Evolutionary conservation across 1,140 invertebrate species (phyloP).

Genomic region (Octopus sinensis): DNA sequence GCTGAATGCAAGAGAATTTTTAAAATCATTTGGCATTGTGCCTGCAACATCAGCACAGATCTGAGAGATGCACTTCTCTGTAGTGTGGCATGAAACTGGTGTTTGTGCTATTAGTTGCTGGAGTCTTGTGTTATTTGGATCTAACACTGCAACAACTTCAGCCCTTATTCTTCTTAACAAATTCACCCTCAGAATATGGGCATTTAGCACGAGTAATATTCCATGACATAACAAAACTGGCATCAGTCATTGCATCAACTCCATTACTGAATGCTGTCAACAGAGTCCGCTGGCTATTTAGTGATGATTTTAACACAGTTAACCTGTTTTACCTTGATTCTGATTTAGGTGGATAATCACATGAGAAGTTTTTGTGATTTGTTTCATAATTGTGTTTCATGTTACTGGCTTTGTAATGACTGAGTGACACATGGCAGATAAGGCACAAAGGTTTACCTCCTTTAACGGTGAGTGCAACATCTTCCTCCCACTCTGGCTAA

Average conservation of each 20-base stretch:
- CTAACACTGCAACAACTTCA: slow-evolving; percentile 2
- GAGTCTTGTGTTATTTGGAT: background rate
- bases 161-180: background rate
- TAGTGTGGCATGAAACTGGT: background rate
- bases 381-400: background rate
- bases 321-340: background rate
- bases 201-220: background rate
- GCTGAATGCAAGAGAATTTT: too few relatives aligned
- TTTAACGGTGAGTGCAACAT: background rate
- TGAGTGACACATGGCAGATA: too few relatives aligned
- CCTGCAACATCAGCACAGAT: background rate
- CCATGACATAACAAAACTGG: slow-evolving; percentile 7
- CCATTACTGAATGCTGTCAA: background rate
- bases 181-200: background rate
- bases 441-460: background rate
- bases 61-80: background rate
- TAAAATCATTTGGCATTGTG: background rate
- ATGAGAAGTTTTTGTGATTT: background rate
- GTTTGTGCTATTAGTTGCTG: background rate
- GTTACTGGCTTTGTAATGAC: background rate
- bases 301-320: slow-evolving; percentile 1
- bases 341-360: background rate
- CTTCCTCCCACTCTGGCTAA: background rate
- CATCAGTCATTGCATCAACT: background rate
- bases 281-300: background rate